Evolutionary conservation across 2,113 vertebrate genomes (phyloP), one percentile per base, ranked within the genome.

Genomic region (Suricata suricatta): DNA sequence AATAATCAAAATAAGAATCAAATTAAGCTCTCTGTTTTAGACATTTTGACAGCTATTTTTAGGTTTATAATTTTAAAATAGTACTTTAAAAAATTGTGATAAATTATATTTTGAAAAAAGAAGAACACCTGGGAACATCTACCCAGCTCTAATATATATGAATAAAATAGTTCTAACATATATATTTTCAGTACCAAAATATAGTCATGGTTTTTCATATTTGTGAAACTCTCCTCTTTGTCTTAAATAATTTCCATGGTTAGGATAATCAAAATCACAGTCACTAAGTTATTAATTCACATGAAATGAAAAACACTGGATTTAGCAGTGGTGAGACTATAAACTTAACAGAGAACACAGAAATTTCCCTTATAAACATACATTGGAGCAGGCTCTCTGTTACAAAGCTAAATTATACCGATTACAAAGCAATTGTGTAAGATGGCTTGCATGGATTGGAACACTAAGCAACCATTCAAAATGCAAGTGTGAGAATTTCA

Each of bases 351-450:
- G 44, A 93, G 44, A 79, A 80, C 82, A 88, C 33, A 77, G 79
- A 95, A 74, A 64, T 66, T 38, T 12, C n/a, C 14, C 54, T 85
- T 83, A 50, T 60, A 71, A 77, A 82, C 90, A 69, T 15, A 50
- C 35, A 41, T 5, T 17, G 41, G 27, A 95, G 19, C 52, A 63
- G 47, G 11, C 90, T 92, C 12, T 94, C 13, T 1, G 83, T 81
- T 77, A 97, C 76, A 90, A 96, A 86, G 77, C 92, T 92, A 90
- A 98, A 93, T 96, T 72, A 92, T 72, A 72, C 93, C 60, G 66
- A 97, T 97, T 93, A 97, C 92, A 93, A 86, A 97, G 93, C 90
- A 94, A 93, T 95, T 98, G 96, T 93, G 47, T 38, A 69, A 92
- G 57, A 92, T 76, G 41, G 92, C 68, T 90, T 72, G 15, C 71